phyloP scores from a whole-genome alignment of 2,888 invertebrate species.

The Aphrophora alni region DNA sequence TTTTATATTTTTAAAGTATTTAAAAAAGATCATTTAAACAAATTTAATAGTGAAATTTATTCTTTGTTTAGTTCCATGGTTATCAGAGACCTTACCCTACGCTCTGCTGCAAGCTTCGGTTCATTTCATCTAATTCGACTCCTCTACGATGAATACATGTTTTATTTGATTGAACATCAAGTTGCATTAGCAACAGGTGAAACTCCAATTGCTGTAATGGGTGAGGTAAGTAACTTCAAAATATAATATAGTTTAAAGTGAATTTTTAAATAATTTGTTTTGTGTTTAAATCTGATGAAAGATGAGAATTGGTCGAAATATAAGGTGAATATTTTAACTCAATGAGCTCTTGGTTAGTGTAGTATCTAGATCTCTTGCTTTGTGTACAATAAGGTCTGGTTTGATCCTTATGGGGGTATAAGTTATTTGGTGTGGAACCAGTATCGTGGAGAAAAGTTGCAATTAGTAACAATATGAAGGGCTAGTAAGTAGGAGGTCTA shows the following conservation, averaged over 20 bases:
- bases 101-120: slow-evolving; percentile 98
- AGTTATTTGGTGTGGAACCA: no score
- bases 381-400: no score
- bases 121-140: slow-evolving; percentile 98
- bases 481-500: no score
- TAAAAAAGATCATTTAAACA: no score
- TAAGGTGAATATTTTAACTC: background rate
- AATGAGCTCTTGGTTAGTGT: background rate
- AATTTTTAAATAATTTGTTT: background rate
- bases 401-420: no score
- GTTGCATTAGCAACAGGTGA: slow-evolving; percentile 90
- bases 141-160: slow-evolving; percentile 99
- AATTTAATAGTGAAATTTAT: no score
- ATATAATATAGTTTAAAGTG: background rate
- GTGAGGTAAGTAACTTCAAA: slow-evolving; percentile 61
- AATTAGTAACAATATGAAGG: no score
- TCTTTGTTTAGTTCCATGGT: slow-evolving; percentile 95
- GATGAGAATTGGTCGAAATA: background rate
- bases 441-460: no score
- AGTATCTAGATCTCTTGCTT: no score
- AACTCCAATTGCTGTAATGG: slow-evolving; percentile 95
- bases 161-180: slow-evolving; percentile 96
- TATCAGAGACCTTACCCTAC: slow-evolving; percentile 93
- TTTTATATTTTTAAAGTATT: no score
- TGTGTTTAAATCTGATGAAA: no score